Conservation (phyloP, 2,888 invertebrate species). For the Lasioglossum zephyrum region DNA sequence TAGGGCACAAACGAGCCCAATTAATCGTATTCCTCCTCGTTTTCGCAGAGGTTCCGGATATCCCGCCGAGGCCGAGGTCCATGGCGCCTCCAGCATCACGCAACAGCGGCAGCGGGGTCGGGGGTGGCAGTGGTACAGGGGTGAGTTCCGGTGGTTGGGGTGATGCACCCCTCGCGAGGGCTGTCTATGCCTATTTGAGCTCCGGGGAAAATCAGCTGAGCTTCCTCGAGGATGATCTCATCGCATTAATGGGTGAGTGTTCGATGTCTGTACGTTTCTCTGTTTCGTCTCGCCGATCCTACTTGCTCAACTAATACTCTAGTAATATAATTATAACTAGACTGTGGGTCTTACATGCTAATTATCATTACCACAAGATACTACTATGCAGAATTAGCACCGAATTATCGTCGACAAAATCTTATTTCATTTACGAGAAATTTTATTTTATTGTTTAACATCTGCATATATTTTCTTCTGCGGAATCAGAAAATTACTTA, state of each 20-base stretch:
- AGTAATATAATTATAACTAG: not conserved
- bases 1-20: conserved; percentile 22
- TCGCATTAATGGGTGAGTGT: conserved; percentile 90
- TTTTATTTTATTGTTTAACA: not conserved
- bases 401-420: not conserved
- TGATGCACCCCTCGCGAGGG: conserved; percentile 92
- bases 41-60: conserved; percentile 81
- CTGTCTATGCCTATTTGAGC: conserved; percentile 95
- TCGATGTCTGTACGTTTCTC: conserved; percentile 24
- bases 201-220: conserved; percentile 95
- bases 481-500: not conserved
- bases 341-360: not conserved
- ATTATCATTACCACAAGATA: too few relatives aligned
- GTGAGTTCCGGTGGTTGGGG: conserved; percentile 84
- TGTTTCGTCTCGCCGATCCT: not conserved
- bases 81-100: conserved; percentile 85
- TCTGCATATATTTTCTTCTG: not conserved
- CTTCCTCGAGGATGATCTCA: conserved; percentile 95
- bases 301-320: not conserved
- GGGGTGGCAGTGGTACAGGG: conserved; percentile 72
- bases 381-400: too few relatives aligned
- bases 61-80: conserved; percentile 88
- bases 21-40: conserved; percentile 37
- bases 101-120: conserved; percentile 78
- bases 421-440: not conserved